A percentile compares a stretch with the other conserved stretches of the same genome.
These are phyloP conservation scores for Puma concolor DNA, from an alignment of 2,113 vertebrate species.

Conservation along the genomic window DNA sequence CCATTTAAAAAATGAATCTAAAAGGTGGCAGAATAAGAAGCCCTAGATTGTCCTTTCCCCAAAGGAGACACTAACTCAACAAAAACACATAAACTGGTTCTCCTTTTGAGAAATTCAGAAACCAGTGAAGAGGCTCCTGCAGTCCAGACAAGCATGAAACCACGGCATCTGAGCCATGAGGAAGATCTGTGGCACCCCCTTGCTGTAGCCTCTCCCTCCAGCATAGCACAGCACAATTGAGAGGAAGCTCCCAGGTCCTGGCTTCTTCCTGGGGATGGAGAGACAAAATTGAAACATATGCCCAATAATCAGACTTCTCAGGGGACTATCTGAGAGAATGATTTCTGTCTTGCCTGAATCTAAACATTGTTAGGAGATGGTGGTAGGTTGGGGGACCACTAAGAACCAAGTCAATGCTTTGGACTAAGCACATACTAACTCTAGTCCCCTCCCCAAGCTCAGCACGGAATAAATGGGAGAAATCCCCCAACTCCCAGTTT, in stretches of 20 bases:
- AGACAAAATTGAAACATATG: background rate
- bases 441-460: background rate
- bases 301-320: background rate
- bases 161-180: accelerated
- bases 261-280: background rate
- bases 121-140: background rate
- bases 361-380: background rate
- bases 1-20: background rate
- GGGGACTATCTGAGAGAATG: background rate
- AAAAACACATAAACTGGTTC: background rate
- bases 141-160: background rate
- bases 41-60: accelerated
- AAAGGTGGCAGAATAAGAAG: background rate
- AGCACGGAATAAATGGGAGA: background rate
- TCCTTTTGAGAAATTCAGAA: background rate
- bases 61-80: background rate
- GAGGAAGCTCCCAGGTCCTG: background rate
- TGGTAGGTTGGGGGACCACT: too few relatives aligned
- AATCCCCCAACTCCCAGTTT: background rate
- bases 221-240: background rate
- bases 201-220: background rate
- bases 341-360: background rate
- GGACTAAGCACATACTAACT: background rate
- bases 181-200: background rate
- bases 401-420: background rate